phyloP scores from a whole-genome alignment of 1,140 invertebrate species.

The Lepidurus couesii region DNA sequence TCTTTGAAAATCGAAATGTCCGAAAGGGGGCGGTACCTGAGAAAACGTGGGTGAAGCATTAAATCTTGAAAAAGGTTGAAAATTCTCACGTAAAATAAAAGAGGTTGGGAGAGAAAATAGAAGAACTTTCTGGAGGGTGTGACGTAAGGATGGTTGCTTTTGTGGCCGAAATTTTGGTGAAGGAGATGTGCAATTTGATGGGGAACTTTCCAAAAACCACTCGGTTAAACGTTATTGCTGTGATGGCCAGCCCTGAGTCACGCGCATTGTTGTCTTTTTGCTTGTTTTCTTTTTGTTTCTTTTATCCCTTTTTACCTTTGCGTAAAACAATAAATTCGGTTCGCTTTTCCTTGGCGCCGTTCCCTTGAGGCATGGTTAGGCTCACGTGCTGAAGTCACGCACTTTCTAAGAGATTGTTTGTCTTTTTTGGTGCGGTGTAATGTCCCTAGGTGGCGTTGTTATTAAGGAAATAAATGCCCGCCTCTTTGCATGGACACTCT shows the following conservation, averaged over 20 bases:
- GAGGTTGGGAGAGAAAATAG: neutral
- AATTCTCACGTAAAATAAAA: neutral
- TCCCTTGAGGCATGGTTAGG: neutral
- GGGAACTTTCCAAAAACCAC: neutral
- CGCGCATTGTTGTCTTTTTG: neutral
- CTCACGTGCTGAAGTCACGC: neutral
- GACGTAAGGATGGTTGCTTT: neutral
- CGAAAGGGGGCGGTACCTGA: neutral
- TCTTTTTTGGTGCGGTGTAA: neutral
- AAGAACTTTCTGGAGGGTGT: neutral
- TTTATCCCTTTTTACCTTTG: neutral
- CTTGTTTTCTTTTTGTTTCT: neutral
- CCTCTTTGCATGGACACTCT: constrained; percentile 27
- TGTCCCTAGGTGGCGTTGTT: neutral
- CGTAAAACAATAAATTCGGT: neutral
- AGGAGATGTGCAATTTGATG: neutral
- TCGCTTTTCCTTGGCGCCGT: neutral
- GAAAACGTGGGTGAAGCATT: neutral
- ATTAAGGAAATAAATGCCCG: neutral
- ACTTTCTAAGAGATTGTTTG: neutral
- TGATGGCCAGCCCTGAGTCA: constrained; percentile 20
- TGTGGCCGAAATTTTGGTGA: neutral
- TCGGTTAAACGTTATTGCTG: neutral
- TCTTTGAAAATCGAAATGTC: neutral
- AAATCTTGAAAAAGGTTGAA: constrained; percentile 10